Evolutionary conservation across 2,888 invertebrate species (phyloP).

Genomic region (Branchellion lobata): DNA sequence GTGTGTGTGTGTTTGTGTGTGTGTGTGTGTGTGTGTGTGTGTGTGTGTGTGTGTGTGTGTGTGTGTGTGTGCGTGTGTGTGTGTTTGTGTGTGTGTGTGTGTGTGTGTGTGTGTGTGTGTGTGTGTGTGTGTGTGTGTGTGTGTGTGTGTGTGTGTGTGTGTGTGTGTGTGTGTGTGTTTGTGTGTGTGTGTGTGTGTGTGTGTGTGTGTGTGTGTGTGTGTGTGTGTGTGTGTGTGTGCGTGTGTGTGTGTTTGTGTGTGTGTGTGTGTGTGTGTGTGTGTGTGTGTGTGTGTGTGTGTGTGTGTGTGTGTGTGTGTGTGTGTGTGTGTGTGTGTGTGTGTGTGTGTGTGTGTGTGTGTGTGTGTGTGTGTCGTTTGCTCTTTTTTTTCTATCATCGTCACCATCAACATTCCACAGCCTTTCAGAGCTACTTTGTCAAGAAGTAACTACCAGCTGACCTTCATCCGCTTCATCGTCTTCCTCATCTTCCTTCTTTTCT

Average conservation of each 20-base stretch:
- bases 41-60: slow-evolving; percentile 21
- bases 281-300: slow-evolving; percentile 23
- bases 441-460: neutral
- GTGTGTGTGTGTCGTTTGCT: slow-evolving; percentile 18
- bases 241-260: slow-evolving; percentile 1
- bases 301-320: slow-evolving; percentile 26
- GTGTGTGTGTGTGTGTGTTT: slow-evolving; percentile 7
- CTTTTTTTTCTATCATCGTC: neutral
- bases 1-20: slow-evolving; percentile 7
- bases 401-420: neutral
- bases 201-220: slow-evolving; percentile 2
- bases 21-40: slow-evolving; percentile 25
- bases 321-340: slow-evolving; percentile 5
- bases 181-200: neutral
- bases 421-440: slow-evolving; percentile 1
- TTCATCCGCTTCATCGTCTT: too few relatives aligned
- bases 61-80: slow-evolving; percentile 8
- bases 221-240: slow-evolving; percentile 13
- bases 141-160: slow-evolving; percentile 24
- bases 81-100: slow-evolving; percentile 13
- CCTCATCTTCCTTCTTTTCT: too few relatives aligned
- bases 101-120: slow-evolving; percentile 23
- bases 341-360: slow-evolving; percentile 18
- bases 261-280: slow-evolving; percentile 22
- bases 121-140: slow-evolving; percentile 18